Evolutionary conservation across 2,113 vertebrate genomes (phyloP).

Genomic region (Astatotilapia flaviijosephi): DNA sequence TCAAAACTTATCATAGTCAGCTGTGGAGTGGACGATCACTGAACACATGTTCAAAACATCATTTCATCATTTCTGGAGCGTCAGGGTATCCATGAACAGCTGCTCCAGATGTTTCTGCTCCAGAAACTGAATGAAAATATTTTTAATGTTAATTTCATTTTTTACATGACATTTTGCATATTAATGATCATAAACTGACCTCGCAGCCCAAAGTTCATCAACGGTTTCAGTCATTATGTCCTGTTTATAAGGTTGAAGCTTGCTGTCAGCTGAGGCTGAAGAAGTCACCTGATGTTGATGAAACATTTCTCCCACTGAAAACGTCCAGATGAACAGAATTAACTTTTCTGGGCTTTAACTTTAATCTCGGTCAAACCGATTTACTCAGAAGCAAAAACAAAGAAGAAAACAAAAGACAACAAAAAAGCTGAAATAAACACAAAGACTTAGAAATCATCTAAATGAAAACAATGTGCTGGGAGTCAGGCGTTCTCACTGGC

Average conservation of each 20-base stretch:
- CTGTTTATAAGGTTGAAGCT: background rate
- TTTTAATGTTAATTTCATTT: background rate
- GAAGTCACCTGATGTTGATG: background rate
- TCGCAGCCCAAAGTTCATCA: background rate
- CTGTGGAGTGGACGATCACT: background rate
- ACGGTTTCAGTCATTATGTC: background rate
- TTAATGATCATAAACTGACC: background rate
- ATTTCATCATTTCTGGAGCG: background rate
- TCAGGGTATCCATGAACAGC: background rate
- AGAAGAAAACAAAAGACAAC: background rate
- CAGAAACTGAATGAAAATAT: background rate
- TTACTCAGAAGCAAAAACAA: background rate
- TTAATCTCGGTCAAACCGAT: background rate
- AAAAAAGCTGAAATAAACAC: background rate
- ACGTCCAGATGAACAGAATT: background rate
- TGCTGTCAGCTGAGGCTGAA: background rate
- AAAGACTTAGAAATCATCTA: background rate
- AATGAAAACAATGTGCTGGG: background rate
- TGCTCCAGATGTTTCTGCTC: background rate
- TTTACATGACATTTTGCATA: background rate
- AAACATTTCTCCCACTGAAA: background rate
- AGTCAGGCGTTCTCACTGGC: background rate
- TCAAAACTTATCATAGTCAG: background rate
- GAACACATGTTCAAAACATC: accelerated
- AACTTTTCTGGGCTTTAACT: background rate